These are phyloP conservation scores for Mobula birostris DNA, from an alignment of 2,113 vertebrate genomes.

Conservation along the genomic window DNA sequence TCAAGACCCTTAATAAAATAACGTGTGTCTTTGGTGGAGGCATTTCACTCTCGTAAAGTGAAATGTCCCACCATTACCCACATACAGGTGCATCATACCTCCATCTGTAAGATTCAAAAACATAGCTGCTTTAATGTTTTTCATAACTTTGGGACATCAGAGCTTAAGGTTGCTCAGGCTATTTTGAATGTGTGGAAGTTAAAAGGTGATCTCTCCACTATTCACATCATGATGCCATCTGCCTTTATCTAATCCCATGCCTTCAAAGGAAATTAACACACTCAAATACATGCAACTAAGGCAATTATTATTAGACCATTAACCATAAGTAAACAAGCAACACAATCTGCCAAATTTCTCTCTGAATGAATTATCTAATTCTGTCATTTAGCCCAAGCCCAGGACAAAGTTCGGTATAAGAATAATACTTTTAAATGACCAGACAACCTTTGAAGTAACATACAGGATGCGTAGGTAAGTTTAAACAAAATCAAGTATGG, in stretches of 20 bases:
- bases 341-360: neutral
- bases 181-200: neutral
- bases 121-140: neutral
- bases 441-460: neutral
- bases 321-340: neutral
- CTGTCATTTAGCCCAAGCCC: neutral
- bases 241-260: neutral
- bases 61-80: neutral
- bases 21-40: too few relatives aligned
- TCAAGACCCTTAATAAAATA: neutral
- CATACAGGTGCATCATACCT: neutral
- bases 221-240: neutral
- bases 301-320: neutral
- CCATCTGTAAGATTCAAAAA: neutral
- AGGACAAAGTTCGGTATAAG: neutral
- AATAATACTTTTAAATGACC: neutral
- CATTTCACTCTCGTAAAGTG: neutral
- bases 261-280: neutral
- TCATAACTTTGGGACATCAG: neutral
- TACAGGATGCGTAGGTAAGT: neutral
- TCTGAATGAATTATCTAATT: neutral
- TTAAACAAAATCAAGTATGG: neutral
- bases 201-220: neutral
- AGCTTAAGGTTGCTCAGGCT: neutral
- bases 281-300: neutral